Percentiles rank a stretch among this genome's conserved stretches.
These are phyloP conservation scores for Coracias cyanogaster DNA, from an alignment of 2,797 vertebrate genomes.

Conservation along the genomic window DNA sequence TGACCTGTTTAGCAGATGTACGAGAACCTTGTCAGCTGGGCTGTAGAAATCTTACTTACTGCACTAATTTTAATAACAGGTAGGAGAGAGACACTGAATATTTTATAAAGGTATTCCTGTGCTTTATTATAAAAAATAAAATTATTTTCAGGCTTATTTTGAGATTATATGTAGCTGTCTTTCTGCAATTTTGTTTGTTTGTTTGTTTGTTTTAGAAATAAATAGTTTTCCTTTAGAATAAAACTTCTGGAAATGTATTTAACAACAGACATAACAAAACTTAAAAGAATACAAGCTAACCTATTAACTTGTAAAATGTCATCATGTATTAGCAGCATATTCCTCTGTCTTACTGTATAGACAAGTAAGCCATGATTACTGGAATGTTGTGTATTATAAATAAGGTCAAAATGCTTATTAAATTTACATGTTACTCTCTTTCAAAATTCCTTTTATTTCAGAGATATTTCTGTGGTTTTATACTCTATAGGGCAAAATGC, in stretches of 20 bases:
- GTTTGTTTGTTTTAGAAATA: background rate
- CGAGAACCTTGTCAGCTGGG: slow-evolving; percentile 97
- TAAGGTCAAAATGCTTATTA: background rate
- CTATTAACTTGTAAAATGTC: background rate
- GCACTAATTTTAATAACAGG: slow-evolving; percentile 99
- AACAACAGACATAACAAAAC: background rate
- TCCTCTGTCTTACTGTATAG: background rate
- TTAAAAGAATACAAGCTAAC: background rate
- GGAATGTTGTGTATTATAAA: background rate
- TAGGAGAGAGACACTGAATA: slow-evolving; percentile 74
- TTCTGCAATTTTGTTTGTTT: background rate
- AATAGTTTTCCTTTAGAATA: background rate
- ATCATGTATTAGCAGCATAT: background rate
- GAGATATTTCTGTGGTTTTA: background rate
- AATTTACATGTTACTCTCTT: background rate
- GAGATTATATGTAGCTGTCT: background rate
- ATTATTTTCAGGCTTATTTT: slow-evolving; percentile 17
- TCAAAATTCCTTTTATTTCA: background rate
- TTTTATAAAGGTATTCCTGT: slow-evolving; percentile 59
- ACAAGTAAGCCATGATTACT: background rate
- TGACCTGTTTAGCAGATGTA: slow-evolving; percentile 96
- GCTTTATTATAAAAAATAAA: slow-evolving; percentile 55
- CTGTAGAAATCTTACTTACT: slow-evolving; percentile 95
- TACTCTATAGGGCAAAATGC: background rate
- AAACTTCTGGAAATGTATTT: background rate